Percentiles rank a stretch among this genome's conserved stretches.
These are phyloP conservation scores for Apostichopus leukothele DNA, from an alignment of 53 echinoderm and acorn worm genomes.

Conservation along the genomic window DNA sequence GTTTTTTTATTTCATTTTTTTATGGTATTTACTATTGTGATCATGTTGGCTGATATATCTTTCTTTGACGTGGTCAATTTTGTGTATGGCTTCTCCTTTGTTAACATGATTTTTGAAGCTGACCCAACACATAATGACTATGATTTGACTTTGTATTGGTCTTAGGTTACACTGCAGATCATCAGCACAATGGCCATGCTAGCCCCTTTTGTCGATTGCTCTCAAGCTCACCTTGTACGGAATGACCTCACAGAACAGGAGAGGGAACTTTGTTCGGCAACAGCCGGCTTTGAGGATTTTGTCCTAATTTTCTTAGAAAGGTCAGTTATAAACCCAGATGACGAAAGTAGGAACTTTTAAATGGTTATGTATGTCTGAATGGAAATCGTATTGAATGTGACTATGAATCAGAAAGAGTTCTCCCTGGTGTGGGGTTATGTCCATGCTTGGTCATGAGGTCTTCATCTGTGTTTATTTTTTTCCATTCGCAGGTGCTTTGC, in stretches of 20 bases:
- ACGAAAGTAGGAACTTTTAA: no score
- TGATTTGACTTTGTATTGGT: neutral
- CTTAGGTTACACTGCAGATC: constrained; percentile 83
- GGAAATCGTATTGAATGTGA: no score
- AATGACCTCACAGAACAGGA: constrained; percentile 88
- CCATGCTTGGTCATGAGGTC: no score
- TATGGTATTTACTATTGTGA: no score
- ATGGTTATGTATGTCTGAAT: no score
- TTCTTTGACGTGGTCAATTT: no score
- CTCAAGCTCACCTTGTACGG: constrained; percentile 76
- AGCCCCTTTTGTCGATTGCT: constrained; percentile 94
- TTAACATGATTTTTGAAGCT: no score
- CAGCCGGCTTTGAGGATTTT: constrained; percentile 91
- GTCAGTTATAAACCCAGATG: constrained; percentile 18
- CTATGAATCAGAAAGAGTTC: no score
- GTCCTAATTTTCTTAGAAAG: constrained; percentile 88
- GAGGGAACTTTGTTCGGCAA: constrained; percentile 93
- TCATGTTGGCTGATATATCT: no score
- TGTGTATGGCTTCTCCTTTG: no score
- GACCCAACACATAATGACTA: neutral
- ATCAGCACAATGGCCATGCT: constrained; percentile 79
- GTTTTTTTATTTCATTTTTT: no score
- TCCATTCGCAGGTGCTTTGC: constrained; percentile 72
- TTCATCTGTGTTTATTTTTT: neutral
- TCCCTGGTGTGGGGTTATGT: no score